Percentiles rank a stretch among this genome's conserved stretches.
Conservation (phyloP, 2,888 invertebrate genomes). For the Eristalis tenax region DNA sequence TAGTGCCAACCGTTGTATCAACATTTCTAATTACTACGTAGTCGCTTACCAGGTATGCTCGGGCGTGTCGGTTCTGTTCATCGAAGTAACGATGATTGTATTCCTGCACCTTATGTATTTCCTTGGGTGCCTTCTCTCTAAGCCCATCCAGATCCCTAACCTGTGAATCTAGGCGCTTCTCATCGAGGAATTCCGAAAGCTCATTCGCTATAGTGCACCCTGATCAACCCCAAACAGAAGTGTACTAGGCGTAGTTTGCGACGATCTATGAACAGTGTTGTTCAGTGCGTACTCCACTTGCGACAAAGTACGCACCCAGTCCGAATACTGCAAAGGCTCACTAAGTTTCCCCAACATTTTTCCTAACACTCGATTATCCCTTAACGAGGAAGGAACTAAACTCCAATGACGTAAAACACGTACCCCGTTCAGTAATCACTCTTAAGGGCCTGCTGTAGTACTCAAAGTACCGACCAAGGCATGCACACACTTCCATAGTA, state of each 20-base stretch:
- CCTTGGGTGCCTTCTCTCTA: too few species aligned
- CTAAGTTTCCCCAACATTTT: constrained; percentile 14
- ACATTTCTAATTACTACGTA: too few species aligned
- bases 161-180: neutral
- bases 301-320: constrained; percentile 36
- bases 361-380: constrained; percentile 27
- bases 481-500: constrained; percentile 28
- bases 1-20: too few species aligned
- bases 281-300: constrained; percentile 73
- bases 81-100: too few species aligned
- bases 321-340: constrained; percentile 12
- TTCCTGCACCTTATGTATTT: too few species aligned
- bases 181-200: neutral
- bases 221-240: too few species aligned
- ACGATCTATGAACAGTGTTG: constrained; percentile 73
- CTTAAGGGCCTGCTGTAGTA: constrained; percentile 36
- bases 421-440: constrained; percentile 71
- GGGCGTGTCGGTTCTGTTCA: too few species aligned
- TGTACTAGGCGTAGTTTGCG: too few species aligned
- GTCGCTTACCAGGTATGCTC: too few species aligned
- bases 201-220: neutral
- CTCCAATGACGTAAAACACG: constrained; percentile 40
- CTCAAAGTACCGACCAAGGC: constrained; percentile 10
- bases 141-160: too few species aligned
- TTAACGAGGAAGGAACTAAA: constrained; percentile 57